These are phyloP conservation scores for Pachycephus smyrnensis DNA, from an alignment of 2,888 invertebrate species.

Conservation along the genomic window DNA sequence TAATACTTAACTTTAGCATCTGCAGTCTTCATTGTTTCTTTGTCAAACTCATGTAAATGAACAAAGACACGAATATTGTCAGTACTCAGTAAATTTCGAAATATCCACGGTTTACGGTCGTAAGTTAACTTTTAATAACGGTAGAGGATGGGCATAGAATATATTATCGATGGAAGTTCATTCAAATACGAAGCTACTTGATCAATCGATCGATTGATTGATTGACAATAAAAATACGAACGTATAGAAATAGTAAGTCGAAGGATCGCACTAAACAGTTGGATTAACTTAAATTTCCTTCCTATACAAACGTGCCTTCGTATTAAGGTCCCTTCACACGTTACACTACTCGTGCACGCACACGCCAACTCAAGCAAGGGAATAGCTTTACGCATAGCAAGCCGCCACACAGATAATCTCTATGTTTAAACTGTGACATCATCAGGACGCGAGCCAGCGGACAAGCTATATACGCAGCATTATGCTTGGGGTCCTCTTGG, in stretches of 20 bases:
- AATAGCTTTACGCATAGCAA: constrained; percentile 3
- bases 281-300: background rate
- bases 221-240: too few relatives aligned
- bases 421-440: constrained; percentile 63
- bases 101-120: background rate
- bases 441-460: constrained; percentile 48
- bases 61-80: background rate
- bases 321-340: background rate
- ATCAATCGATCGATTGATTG: too few relatives aligned
- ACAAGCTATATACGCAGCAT: constrained; percentile 27
- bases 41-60: background rate
- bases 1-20: background rate
- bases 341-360: background rate
- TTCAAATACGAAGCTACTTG: too few relatives aligned
- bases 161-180: background rate
- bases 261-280: background rate
- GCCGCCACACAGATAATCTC: constrained; percentile 44
- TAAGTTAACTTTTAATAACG: background rate
- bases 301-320: background rate
- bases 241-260: too few relatives aligned
- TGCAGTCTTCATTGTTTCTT: background rate
- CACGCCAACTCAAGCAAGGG: background rate
- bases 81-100: background rate
- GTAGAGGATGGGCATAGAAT: background rate
- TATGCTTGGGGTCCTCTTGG: background rate